Conservation (phyloP, 2,797 vertebrate species). For the Antrozous pallidus region DNA sequence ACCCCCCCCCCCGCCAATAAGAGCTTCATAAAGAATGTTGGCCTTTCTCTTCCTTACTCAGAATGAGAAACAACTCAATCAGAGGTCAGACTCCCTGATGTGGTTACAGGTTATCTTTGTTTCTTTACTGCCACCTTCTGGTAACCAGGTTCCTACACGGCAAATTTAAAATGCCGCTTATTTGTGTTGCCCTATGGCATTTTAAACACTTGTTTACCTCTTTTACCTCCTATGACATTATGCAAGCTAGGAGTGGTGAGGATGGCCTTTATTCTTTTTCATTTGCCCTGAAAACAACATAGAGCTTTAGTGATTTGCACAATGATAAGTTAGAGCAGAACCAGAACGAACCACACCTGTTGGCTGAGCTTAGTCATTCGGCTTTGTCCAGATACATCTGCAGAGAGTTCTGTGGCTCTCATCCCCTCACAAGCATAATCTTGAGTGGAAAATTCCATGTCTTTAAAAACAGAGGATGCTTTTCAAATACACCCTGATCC, state of each 20-base stretch:
- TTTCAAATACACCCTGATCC: conserved; percentile 6
- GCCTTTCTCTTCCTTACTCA: not conserved
- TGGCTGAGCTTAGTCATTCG: not conserved
- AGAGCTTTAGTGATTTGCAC: not conserved
- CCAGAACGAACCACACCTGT: not conserved
- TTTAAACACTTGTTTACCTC: not conserved
- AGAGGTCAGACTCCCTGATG: not conserved
- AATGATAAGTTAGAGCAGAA: not conserved
- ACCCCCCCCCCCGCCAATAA: not conserved
- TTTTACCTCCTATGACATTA: not conserved
- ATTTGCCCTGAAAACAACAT: not conserved
- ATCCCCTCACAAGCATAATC: not conserved
- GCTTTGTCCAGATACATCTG: not conserved
- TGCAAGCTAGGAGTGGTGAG: not conserved
- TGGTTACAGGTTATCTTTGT: conserved; percentile 20
- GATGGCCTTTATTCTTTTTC: not conserved
- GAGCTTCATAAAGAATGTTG: not conserved
- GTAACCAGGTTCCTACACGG: not conserved
- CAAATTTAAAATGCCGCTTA: not conserved
- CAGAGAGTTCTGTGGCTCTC: not conserved
- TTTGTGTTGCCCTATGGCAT: not conserved
- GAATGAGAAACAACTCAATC: not conserved
- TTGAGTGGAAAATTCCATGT: conserved; percentile 17
- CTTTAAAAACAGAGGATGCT: not conserved
- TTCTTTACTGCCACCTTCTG: conserved; percentile 83